Evolutionary conservation across 2,888 invertebrate species (phyloP).

Genomic region (Hydroisotoma schaefferi): DNA sequence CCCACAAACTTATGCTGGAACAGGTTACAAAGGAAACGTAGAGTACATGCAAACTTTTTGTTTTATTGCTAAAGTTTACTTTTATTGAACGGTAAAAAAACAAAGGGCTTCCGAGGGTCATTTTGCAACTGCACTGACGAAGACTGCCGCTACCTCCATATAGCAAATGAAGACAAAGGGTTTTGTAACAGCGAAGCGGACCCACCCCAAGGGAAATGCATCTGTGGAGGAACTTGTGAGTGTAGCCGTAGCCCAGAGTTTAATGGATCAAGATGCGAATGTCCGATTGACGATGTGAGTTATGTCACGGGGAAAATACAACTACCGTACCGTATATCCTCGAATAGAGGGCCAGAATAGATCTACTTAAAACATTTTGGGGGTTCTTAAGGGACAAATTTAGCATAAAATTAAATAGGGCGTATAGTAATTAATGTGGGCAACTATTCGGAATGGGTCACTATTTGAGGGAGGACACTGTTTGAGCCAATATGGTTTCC

Average conservation of each 20-base stretch:
- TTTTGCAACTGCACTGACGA: conserved; percentile 23
- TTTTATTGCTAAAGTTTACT: too few species aligned
- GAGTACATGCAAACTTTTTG: too few species aligned
- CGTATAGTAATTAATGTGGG: too few species aligned
- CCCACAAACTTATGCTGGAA: too few species aligned
- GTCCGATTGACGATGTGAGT: conserved; percentile 17
- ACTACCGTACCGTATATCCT: not conserved
- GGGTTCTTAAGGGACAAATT: too few species aligned
- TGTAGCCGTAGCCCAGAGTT: conserved; percentile 15
- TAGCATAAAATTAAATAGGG: too few species aligned
- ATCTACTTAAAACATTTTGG: too few species aligned
- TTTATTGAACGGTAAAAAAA: too few species aligned
- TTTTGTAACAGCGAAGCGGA: conserved; percentile 20
- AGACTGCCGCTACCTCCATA: not conserved
- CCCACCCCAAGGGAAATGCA: conserved; percentile 17
- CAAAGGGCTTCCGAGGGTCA: conserved; percentile 15
- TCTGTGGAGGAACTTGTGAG: conserved; percentile 15
- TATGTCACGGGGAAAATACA: not conserved
- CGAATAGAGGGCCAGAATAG: not conserved
- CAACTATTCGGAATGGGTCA: too few species aligned
- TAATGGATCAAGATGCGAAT: conserved; percentile 20
- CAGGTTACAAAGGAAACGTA: too few species aligned
- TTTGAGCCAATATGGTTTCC: too few species aligned
- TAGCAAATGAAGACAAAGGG: conserved; percentile 9
- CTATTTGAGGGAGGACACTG: too few species aligned